phyloP scores from a whole-genome alignment of 2,113 vertebrate species.

The Hymenochirus boettgeri region DNA sequence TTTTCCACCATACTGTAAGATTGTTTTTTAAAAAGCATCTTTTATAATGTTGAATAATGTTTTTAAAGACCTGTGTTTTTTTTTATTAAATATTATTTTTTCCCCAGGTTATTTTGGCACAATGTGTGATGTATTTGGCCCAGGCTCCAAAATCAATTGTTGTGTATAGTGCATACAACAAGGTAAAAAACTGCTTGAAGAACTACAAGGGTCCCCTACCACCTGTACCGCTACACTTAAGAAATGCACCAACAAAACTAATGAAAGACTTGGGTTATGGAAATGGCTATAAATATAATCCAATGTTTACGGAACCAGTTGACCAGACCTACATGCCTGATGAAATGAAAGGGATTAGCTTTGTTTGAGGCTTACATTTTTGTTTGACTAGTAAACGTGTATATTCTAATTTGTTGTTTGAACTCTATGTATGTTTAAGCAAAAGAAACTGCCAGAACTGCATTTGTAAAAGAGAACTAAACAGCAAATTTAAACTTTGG shows the following conservation, averaged over 20 bases:
- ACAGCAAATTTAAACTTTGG: no score
- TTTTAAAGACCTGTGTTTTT: no score
- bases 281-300: constrained; percentile 91
- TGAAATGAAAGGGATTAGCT: constrained; percentile 72
- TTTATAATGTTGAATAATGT: no score
- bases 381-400: no score
- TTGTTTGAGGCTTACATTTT: constrained; percentile 58
- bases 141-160: constrained; percentile 87
- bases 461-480: no score
- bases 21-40: no score
- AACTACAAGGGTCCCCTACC: constrained; percentile 85
- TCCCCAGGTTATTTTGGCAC: constrained; percentile 87
- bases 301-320: constrained; percentile 68
- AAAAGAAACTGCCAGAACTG: no score
- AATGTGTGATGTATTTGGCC: constrained; percentile 86
- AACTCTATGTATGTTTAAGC: no score
- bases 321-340: constrained; percentile 86
- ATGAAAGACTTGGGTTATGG: constrained; percentile 90
- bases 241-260: constrained; percentile 85
- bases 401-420: no score
- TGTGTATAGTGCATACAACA: constrained; percentile 80
- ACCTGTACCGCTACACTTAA: constrained; percentile 84
- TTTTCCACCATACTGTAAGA: no score
- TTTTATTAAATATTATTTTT: constrained; percentile 5
- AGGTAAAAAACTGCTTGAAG: constrained; percentile 82